Percentiles rank a stretch among this genome's conserved stretches.
phyloP scores from a whole-genome alignment of 2,113 vertebrate genomes.

The Thalassoma bifasciatum region DNA sequence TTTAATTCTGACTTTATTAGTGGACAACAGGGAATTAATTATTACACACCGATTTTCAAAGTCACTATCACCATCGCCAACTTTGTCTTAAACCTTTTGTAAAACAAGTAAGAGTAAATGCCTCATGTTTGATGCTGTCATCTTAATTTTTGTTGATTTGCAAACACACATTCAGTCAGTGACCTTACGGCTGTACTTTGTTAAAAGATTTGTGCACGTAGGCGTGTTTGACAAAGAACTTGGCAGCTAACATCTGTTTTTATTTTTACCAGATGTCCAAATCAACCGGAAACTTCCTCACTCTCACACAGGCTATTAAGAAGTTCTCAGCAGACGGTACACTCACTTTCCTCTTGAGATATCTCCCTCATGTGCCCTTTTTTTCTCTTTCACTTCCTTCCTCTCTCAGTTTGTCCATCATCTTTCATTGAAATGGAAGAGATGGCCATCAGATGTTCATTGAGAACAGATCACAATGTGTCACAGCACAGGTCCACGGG shows the following conservation, averaged over 20 bases:
- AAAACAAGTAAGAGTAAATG: conserved; percentile 2
- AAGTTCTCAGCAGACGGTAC: conserved; percentile 98
- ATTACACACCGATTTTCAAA: background rate
- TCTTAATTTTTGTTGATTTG: conserved; percentile 16
- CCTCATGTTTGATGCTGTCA: conserved; percentile 4
- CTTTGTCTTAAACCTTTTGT: background rate
- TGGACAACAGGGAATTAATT: background rate
- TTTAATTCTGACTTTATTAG: background rate
- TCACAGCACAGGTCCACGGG: conserved; percentile 18
- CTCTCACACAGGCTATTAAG: conserved; percentile 88
- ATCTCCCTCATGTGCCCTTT: background rate
- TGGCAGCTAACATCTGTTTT: conserved; percentile 58
- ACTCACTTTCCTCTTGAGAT: conserved; percentile 35
- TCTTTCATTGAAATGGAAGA: background rate
- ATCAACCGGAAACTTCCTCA: conserved; percentile 98
- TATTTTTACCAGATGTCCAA: conserved; percentile 93
- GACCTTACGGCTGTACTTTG: conserved; percentile 1
- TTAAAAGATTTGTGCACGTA: conserved; percentile 23
- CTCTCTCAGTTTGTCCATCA: background rate
- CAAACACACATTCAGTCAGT: conserved; percentile 10
- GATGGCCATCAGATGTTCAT: conserved; percentile 12
- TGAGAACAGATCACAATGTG: background rate
- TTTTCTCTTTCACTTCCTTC: no score
- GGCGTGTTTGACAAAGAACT: conserved; percentile 11
- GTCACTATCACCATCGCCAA: background rate